phyloP scores from a whole-genome alignment of 2,797 vertebrate species.

The Sylvilagus floridanus region DNA sequence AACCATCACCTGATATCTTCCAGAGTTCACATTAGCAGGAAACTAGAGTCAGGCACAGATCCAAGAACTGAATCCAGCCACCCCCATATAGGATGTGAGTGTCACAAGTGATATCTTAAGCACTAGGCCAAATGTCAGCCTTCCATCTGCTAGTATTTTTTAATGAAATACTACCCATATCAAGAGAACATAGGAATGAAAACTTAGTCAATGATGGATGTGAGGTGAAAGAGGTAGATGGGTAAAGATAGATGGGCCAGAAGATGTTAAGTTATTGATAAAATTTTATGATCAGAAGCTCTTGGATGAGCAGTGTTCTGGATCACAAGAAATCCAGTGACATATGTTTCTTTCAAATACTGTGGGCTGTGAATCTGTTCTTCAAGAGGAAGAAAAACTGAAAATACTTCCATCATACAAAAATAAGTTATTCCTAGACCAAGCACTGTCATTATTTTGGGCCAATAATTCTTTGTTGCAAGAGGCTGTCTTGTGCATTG shows the following conservation, averaged over 20 bases:
- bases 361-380: constrained; percentile 50
- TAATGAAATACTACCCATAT: neutral
- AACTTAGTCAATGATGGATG: neutral
- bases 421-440: constrained; percentile 4
- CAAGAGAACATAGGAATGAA: neutral
- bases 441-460: neutral
- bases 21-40: too few species aligned
- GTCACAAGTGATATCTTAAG: too few species aligned
- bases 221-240: neutral
- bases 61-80: too few species aligned
- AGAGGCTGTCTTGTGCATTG: neutral
- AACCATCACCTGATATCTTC: too few species aligned
- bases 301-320: constrained; percentile 41
- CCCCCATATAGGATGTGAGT: too few species aligned
- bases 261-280: constrained; percentile 44
- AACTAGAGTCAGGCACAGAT: too few species aligned
- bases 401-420: constrained; percentile 5
- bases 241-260: constrained; percentile 8
- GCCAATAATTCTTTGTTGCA: neutral
- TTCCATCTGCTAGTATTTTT: neutral
- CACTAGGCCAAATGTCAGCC: neutral
- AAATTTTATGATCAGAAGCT: constrained; percentile 39
- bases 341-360: constrained; percentile 66
- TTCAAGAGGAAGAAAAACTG: constrained; percentile 32
- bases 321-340: constrained; percentile 38